Percentiles rank a stretch among this genome's conserved stretches.
These are phyloP conservation scores for Zaprionus tsacasi DNA, from an alignment of 1,140 invertebrate species.

Conservation along the genomic window DNA sequence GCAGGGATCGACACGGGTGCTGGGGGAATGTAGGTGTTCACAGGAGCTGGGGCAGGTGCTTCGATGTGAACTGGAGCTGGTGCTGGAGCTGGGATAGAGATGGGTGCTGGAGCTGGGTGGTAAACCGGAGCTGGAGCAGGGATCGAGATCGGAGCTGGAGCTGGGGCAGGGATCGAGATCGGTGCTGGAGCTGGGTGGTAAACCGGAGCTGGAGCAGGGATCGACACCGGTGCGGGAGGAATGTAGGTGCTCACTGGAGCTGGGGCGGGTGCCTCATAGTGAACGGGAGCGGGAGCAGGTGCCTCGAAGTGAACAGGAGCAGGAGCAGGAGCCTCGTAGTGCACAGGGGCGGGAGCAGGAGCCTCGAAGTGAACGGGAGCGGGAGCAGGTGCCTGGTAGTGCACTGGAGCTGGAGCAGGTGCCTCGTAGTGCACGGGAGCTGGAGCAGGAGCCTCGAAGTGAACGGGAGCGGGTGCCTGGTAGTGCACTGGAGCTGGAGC, in stretches of 20 bases:
- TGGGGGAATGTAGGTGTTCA: background rate
- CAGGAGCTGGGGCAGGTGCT: conserved; percentile 26
- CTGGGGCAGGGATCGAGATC: conserved; percentile 26
- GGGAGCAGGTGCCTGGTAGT: conserved; percentile 33
- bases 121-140: conserved; percentile 17
- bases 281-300: conserved; percentile 19
- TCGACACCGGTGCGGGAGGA: conserved; percentile 26
- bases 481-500: conserved; percentile 30
- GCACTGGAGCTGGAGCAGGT: conserved; percentile 32
- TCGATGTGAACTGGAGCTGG: background rate
- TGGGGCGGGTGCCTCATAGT: conserved; percentile 23
- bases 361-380: conserved; percentile 28
- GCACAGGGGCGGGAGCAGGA: conserved; percentile 29
- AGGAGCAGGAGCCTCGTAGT: conserved; percentile 19
- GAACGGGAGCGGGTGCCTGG: conserved; percentile 36
- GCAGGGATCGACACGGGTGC: conserved; percentile 34
- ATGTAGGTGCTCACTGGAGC: conserved; percentile 41
- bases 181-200: conserved; percentile 30
- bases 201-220: conserved; percentile 26
- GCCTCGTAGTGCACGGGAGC: conserved; percentile 35
- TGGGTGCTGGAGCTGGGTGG: conserved; percentile 40
- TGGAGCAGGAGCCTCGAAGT: conserved; percentile 32
- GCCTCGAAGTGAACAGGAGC: conserved; percentile 12
- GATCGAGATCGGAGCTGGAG: conserved; percentile 1
- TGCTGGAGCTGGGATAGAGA: conserved; percentile 51